phyloP scores from a whole-genome alignment of 1,140 invertebrate species.

The Drosophila funebris region DNA sequence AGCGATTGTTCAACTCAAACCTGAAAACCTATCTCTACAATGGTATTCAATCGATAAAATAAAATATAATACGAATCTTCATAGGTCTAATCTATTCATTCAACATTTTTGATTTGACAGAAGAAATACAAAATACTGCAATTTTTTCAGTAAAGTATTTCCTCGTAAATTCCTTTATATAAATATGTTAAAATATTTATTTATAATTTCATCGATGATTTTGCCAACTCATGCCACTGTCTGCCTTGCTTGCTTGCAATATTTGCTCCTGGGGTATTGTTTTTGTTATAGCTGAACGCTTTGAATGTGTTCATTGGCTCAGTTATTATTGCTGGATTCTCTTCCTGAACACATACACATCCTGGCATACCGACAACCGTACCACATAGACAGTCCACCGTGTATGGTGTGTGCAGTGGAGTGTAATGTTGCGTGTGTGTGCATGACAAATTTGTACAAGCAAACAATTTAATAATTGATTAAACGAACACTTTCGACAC shows the following conservation, averaged over 20 bases:
- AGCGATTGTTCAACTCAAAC: slow-evolving; percentile 25
- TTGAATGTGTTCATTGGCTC: slow-evolving; percentile 53
- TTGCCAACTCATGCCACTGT: slow-evolving; percentile 26
- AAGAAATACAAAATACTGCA: no score
- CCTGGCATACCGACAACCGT: neutral
- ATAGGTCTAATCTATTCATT: neutral
- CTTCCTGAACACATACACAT: neutral
- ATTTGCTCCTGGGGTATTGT: slow-evolving; percentile 27
- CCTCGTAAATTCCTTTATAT: neutral
- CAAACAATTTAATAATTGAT: slow-evolving; percentile 60
- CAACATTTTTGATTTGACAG: neutral
- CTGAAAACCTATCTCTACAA: slow-evolving; percentile 16
- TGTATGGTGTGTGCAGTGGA: slow-evolving; percentile 12
- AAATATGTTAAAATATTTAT: no score
- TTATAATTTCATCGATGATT: neutral
- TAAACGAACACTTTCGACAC: slow-evolving; percentile 33
- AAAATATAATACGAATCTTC: neutral
- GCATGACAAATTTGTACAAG: slow-evolving; percentile 34
- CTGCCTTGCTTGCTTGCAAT: neutral
- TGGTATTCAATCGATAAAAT: neutral
- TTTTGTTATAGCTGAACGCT: slow-evolving; percentile 52
- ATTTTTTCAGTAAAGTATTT: no score
- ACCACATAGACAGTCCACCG: neutral
- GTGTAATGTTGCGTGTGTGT: slow-evolving; percentile 26
- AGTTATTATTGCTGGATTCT: slow-evolving; percentile 12